phyloP scores from a whole-genome alignment of 1,140 invertebrate species.

The Drosophila parvula region DNA sequence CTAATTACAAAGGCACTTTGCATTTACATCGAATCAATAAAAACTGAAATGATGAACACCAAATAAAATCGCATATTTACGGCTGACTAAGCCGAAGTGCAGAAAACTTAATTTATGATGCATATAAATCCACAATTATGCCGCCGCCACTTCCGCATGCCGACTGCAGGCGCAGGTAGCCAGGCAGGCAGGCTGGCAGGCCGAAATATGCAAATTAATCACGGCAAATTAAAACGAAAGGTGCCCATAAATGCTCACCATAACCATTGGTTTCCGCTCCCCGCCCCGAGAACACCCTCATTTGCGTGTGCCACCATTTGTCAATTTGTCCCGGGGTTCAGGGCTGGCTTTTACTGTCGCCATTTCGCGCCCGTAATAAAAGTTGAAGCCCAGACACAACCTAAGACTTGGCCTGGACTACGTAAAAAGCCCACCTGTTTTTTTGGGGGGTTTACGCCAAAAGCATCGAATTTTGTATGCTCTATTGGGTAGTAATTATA shows the following conservation, averaged over 20 bases:
- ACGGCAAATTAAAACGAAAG: conserved; percentile 59
- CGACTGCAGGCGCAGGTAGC: conserved; percentile 1
- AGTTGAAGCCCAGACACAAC: conserved; percentile 22
- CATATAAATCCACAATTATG: conserved; percentile 70
- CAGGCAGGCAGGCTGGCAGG: neutral
- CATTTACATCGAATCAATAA: conserved; percentile 65
- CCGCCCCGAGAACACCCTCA: neutral
- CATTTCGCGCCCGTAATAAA: conserved; percentile 49
- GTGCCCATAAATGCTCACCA: conserved; percentile 41
- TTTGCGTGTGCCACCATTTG: conserved; percentile 48
- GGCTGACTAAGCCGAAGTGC: conserved; percentile 49
- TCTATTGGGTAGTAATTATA: neutral
- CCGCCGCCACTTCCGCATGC: conserved; percentile 65
- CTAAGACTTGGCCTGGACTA: neutral
- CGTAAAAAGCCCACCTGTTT: neutral
- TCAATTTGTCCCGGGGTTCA: conserved; percentile 60
- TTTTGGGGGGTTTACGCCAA: neutral
- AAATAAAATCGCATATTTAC: conserved; percentile 79
- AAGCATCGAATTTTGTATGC: neutral
- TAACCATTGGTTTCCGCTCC: conserved; percentile 29
- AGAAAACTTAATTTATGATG: conserved; percentile 73
- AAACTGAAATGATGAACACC: conserved; percentile 67
- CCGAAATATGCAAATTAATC: conserved; percentile 70
- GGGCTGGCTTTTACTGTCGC: conserved; percentile 52
- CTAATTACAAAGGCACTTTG: conserved; percentile 58